Conservation (phyloP, 2,797 vertebrate species). For the Syngnathus acus region DNA sequence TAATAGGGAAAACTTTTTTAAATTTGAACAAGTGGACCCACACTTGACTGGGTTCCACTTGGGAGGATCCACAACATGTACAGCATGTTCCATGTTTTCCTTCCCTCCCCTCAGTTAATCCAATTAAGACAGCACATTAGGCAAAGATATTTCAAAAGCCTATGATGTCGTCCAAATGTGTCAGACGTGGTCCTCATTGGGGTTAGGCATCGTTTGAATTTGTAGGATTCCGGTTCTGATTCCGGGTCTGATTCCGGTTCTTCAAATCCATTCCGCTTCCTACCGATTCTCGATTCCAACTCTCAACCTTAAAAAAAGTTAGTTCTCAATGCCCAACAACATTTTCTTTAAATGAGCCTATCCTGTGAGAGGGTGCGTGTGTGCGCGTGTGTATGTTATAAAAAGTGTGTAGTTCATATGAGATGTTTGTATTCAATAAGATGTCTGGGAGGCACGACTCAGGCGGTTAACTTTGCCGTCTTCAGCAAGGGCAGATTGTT, state of each 20-base stretch:
- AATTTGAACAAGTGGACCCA: neutral
- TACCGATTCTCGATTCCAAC: no score
- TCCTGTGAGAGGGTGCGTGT: neutral
- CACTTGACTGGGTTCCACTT: neutral
- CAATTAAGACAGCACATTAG: neutral
- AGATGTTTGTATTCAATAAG: neutral
- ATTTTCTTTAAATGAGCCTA: neutral
- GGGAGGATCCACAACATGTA: neutral
- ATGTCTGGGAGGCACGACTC: neutral
- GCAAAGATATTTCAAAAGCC: constrained; percentile 17
- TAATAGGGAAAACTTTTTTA: neutral
- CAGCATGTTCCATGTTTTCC: neutral
- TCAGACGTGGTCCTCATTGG: constrained; percentile 6
- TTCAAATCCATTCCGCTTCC: no score
- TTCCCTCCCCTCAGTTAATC: neutral
- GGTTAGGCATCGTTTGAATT: no score
- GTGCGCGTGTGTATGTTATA: neutral
- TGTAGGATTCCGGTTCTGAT: no score
- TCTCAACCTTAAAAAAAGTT: no score
- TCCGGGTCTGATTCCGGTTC: no score
- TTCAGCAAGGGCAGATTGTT: neutral
- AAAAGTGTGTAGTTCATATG: neutral
- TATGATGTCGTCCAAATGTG: constrained; percentile 27
- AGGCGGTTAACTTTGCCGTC: neutral
- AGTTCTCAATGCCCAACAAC: constrained; percentile 5